These are phyloP conservation scores for Dasyprocta punctata DNA, from an alignment of 2,113 vertebrate species.

Conservation along the genomic window DNA sequence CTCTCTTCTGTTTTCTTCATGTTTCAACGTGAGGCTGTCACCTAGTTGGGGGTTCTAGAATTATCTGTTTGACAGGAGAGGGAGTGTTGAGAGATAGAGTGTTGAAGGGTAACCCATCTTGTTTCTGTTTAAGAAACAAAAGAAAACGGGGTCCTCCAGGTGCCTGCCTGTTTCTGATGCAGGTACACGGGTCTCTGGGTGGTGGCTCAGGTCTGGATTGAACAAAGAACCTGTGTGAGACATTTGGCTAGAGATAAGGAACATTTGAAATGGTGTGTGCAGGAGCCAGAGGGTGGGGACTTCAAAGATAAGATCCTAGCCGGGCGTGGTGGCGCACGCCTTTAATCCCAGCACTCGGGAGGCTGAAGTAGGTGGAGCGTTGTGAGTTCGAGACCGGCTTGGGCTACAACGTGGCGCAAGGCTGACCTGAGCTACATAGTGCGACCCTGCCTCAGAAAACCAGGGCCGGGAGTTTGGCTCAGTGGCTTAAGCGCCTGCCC, in stretches of 20 bases:
- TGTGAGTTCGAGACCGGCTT: too few species aligned
- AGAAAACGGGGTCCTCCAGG: neutral
- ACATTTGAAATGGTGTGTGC: fast-evolving
- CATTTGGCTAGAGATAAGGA: neutral
- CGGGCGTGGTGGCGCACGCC: too few species aligned
- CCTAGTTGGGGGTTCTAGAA: too few species aligned
- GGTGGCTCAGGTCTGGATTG: fast-evolving
- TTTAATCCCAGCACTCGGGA: too few species aligned
- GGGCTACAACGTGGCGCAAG: too few species aligned
- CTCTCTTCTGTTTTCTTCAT: neutral
- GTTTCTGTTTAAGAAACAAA: neutral
- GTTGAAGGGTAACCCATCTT: neutral
- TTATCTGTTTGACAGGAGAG: neutral
- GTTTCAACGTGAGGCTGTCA: neutral
- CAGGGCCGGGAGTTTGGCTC: too few species aligned
- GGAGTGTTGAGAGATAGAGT: neutral
- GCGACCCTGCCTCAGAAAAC: too few species aligned
- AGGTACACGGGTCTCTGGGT: fast-evolving
- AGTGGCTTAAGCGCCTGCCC: too few species aligned
- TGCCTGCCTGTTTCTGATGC: fast-evolving
- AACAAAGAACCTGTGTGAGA: neutral
- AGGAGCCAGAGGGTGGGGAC: neutral
- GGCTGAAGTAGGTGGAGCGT: too few species aligned
- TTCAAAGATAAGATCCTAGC: too few species aligned
- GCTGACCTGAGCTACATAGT: too few species aligned